Evolutionary conservation across 2,888 invertebrate genomes (phyloP).

Genomic region (Drosophila engyochracea): DNA sequence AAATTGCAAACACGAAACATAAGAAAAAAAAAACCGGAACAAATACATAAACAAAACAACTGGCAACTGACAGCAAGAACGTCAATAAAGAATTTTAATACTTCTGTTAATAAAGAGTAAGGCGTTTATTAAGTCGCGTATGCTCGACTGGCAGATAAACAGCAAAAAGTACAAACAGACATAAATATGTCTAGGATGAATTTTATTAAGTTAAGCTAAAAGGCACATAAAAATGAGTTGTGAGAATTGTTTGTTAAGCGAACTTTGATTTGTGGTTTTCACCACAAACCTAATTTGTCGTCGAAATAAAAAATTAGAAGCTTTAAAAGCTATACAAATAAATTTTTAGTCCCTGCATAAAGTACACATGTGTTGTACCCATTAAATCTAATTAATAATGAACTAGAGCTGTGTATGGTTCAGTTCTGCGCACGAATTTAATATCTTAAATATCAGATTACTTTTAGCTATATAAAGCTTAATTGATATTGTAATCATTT

Average conservation of each 20-base stretch:
- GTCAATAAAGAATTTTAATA: constrained; percentile 11
- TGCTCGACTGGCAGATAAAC: not conserved
- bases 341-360: not conserved
- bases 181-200: not conserved
- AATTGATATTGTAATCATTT: not conserved
- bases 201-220: not conserved
- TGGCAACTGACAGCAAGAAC: constrained; percentile 19
- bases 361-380: not conserved
- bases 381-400: not conserved
- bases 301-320: not conserved
- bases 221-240: not conserved
- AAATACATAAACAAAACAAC: constrained; percentile 2
- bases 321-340: not conserved
- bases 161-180: not conserved
- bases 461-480: not conserved
- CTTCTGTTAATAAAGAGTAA: not conserved
- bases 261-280: not conserved
- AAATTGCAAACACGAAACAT: constrained; percentile 20
- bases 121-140: not conserved
- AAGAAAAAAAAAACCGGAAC: not conserved
- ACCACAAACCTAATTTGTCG: not conserved
- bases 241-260: not conserved
- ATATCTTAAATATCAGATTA: not conserved
- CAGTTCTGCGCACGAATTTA: not conserved
- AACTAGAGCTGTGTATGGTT: not conserved